Conservation (phyloP, 2,888 invertebrate genomes). For the Platynereis dumerilii region DNA sequence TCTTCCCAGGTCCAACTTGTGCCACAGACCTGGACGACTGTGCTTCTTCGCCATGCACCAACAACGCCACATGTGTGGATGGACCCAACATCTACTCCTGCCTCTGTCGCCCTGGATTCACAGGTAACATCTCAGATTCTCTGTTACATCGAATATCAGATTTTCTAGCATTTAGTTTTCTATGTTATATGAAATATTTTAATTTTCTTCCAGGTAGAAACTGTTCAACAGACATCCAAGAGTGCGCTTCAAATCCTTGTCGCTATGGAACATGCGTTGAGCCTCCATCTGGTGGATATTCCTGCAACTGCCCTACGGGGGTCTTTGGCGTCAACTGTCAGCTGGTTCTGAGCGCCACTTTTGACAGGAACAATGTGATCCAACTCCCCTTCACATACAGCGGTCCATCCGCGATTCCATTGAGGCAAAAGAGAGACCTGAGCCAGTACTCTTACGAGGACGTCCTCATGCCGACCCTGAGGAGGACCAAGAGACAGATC, state of each 20-base stretch:
- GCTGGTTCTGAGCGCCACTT: slow-evolving; percentile 46
- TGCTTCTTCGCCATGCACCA: slow-evolving; percentile 28
- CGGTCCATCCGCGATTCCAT: too few species aligned
- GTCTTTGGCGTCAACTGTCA: slow-evolving; percentile 47
- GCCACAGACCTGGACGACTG: slow-evolving; percentile 34
- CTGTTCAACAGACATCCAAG: slow-evolving; percentile 41
- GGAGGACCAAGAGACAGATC: slow-evolving; percentile 21
- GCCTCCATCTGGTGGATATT: slow-evolving; percentile 73
- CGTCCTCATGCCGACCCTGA: neutral
- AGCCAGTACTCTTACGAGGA: neutral
- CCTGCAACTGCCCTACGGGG: slow-evolving; percentile 49
- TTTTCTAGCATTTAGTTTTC: neutral
- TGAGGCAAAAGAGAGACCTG: slow-evolving; percentile 13
- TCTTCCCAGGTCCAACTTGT: slow-evolving; percentile 38
- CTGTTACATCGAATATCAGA: neutral
- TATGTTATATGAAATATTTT: neutral
- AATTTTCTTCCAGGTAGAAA: slow-evolving; percentile 34
- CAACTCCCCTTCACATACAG: slow-evolving; percentile 29
- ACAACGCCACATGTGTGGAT: slow-evolving; percentile 33
- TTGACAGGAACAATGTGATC: slow-evolving; percentile 43
- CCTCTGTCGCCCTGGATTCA: slow-evolving; percentile 37
- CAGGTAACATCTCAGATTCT: slow-evolving; percentile 40
- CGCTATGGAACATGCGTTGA: slow-evolving; percentile 90
- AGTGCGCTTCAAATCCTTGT: slow-evolving; percentile 74
- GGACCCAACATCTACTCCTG: slow-evolving; percentile 30